phyloP scores from a whole-genome alignment of 2,113 vertebrate species.

The Stercorarius parasiticus region DNA sequence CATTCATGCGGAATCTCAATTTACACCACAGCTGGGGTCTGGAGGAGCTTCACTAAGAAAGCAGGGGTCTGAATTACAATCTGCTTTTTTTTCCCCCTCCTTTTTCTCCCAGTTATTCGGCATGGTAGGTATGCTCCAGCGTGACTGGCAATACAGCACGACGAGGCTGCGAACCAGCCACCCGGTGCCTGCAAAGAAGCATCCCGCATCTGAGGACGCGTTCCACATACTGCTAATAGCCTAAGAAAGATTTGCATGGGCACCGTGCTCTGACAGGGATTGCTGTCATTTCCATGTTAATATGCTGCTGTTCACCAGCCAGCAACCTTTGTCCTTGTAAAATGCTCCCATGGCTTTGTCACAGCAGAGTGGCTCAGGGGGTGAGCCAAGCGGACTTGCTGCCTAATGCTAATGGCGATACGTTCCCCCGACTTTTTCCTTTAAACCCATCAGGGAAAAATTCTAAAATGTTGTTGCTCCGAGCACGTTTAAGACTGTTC shows the following conservation, averaged over 20 bases:
- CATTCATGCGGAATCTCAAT: conserved; percentile 63
- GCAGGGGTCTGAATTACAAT: not conserved
- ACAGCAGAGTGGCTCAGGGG: not conserved
- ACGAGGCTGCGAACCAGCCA: not conserved
- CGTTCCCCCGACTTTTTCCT: not conserved
- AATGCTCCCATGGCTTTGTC: conserved; percentile 16
- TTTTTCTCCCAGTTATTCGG: not conserved
- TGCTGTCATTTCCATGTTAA: conserved; percentile 35
- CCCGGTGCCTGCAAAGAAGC: not conserved
- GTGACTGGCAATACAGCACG: rapidly evolving
- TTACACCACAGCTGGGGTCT: conserved; percentile 55
- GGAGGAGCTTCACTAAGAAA: not conserved
- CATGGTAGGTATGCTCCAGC: not conserved
- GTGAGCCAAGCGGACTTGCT: not conserved
- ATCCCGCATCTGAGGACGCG: not conserved
- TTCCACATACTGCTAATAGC: not conserved
- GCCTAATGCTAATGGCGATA: not conserved
- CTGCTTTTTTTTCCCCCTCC: not conserved
- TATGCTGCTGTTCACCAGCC: not conserved
- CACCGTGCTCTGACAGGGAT: not conserved
- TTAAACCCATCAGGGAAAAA: not conserved
- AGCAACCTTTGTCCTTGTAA: conserved; percentile 10
- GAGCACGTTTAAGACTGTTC: not conserved
- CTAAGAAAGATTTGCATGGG: not conserved
- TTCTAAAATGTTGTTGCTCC: not conserved